Evolutionary conservation across 2,113 vertebrate species (phyloP), one percentile per base, ranked within the genome.

Genomic region (Calonectris borealis): DNA sequence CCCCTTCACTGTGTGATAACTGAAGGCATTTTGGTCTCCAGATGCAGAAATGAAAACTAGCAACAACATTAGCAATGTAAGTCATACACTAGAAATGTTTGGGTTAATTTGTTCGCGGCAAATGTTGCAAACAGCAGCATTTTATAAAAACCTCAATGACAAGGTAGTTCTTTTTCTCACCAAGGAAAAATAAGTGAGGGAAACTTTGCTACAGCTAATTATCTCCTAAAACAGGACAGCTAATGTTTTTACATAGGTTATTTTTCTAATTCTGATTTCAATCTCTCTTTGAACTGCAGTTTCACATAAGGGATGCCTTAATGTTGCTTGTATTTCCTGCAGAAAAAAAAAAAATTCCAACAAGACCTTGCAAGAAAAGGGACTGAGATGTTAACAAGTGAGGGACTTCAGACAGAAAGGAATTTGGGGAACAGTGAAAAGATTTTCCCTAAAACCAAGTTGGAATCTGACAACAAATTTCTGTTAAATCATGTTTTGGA

Each of bases 71-170:
- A 92, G 60, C 51, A 48, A 9, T 16, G 31, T 7, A 55, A 73
- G 90, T 66, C 83, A 78, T 60, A 29, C 24, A 8, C 69, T 18
- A 32, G 55, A 95, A 96, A 93, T 49, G 88, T 88, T 51, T 86
- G 86, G 69, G 88, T 60, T 91, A 68, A 38, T 81, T 90, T 83
- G 77, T 24, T 58, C 2, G 2, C 1, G 40, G 92, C 48, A 51
- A 81, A 71, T 60, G 73, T 46, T 96, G 95, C 83, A 84, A 48
- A 95, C 72, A 94, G 93, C 92, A 92, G 94, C 89, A 65, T 84
- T 96, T 96, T 91, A 68, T 81, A 20, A 86, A 73, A 40, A 68
- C 88, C 92, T 95, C 94, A 86, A 17, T 86, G 83, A 88, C 91
- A 90, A 71, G 86, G 60, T 32, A 32, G 40, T 76, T 94, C 88